Evolutionary conservation across 2,888 invertebrate genomes (phyloP), one percentile per base, ranked within the genome.

Genomic region (Melanostoma mellinum): DNA sequence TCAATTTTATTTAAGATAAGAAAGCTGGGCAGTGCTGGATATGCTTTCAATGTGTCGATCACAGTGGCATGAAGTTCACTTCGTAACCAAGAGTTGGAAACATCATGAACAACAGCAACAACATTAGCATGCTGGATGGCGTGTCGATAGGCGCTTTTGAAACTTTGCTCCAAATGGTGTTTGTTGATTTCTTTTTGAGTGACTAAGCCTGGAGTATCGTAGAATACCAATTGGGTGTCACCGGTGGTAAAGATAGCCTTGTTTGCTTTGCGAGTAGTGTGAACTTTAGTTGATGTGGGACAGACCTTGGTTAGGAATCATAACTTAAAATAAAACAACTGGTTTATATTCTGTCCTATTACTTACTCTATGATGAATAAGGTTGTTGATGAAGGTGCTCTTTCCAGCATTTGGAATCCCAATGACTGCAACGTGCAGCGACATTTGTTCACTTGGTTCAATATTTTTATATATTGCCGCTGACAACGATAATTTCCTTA

Each of bases 381-480:
- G 92, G 88, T 94, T 93, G 91, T 99, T 99, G 38, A 98, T 96
- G 38, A 99, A 93, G 0, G 98, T 98, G 89, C 99, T 99, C 91
- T 99, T 99, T 36, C 99, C 99, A 61, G 95, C 95, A 93, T 99
- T 99, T 3, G 99, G 99, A 9, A 96, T 93, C 2, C 99, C 99
- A 86, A 99, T 94, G 32, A 99, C 94, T 5, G 98, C 97, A 35
- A 97, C 94, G 48, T 89, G 87, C 9, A 90, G 82, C 0, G 89
- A 86, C 58, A 87, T 87, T 67, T 90, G 87, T 6, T 52, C 52
- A 55, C 52, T 53, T 52, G 42, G 50, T 0, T 67, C 67, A 32
- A 6, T 32, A 6, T 85, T 63, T 40, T 71, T 81, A 20, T 20
- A 8, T 8, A 50, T 4, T 32, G 10, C 2, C 0, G 71, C 30